These are phyloP conservation scores for Mesoligia furuncula DNA, from an alignment of 2,888 invertebrate species.

Conservation along the genomic window DNA sequence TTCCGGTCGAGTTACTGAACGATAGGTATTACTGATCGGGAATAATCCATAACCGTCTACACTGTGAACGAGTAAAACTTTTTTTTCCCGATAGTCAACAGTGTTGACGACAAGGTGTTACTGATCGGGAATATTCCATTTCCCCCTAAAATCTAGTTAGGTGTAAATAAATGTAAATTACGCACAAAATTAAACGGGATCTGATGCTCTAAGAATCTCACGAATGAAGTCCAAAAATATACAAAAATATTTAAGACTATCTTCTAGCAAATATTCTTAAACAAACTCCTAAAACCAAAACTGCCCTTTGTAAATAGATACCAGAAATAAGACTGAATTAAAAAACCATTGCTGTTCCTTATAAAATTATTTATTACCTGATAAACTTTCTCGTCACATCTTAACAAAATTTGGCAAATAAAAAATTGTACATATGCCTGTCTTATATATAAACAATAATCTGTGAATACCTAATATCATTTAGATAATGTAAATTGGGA, in stretches of 20 bases:
- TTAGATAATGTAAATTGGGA: conserved; percentile 61
- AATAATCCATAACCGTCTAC: too few species aligned
- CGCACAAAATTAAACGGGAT: conserved; percentile 49
- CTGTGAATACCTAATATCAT: conserved; percentile 75
- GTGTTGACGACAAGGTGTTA: too few species aligned
- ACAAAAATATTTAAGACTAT: not conserved
- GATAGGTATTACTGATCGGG: too few species aligned
- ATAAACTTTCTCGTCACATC: conserved; percentile 59
- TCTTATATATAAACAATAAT: conserved; percentile 61
- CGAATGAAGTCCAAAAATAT: not conserved
- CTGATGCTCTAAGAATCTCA: conserved; percentile 51
- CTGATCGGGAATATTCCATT: too few species aligned
- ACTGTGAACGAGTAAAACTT: too few species aligned
- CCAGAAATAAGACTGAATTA: conserved; percentile 58
- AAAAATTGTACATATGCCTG: conserved; percentile 62
- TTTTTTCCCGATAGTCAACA: too few species aligned
- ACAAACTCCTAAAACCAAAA: conserved; percentile 19
- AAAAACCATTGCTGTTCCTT: conserved; percentile 30
- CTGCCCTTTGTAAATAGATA: conserved; percentile 55
- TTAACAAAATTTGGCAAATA: conserved; percentile 47
- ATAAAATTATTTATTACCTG: conserved; percentile 5
- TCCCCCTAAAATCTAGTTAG: not conserved
- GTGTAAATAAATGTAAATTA: conserved; percentile 35
- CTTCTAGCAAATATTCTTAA: not conserved
- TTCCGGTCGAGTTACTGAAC: too few species aligned